These are phyloP conservation scores for Polymixis flavicincta DNA, from an alignment of 2,888 invertebrate genomes.

Conservation along the genomic window DNA sequence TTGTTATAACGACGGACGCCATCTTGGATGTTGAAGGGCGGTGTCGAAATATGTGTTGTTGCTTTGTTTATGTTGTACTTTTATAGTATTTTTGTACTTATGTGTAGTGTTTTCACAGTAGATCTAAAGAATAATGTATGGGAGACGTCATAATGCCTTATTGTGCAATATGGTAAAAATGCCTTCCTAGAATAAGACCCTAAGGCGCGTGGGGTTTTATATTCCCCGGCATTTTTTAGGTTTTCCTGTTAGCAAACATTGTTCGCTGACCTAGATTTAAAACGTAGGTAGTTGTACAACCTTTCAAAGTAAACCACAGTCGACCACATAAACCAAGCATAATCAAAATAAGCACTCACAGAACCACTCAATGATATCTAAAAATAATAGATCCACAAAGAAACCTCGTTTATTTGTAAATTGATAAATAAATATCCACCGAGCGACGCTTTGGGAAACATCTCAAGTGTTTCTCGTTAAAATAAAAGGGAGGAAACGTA, in stretches of 20 bases:
- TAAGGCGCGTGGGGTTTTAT: not conserved
- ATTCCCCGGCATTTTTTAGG: not conserved
- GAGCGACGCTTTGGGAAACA: slow-evolving; percentile 56
- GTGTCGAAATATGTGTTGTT: slow-evolving; percentile 29
- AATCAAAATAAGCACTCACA: slow-evolving; percentile 39
- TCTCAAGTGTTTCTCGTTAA: slow-evolving; percentile 78
- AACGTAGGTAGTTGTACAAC: not conserved
- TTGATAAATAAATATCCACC: slow-evolving; percentile 63
- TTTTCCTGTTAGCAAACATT: not conserved
- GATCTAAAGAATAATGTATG: not conserved
- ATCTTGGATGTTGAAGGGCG: slow-evolving; percentile 38
- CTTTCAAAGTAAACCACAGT: not conserved
- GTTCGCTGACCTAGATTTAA: not conserved
- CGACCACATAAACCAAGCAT: slow-evolving; percentile 1
- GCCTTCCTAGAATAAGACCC: not conserved
- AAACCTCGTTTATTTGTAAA: slow-evolving; percentile 60
- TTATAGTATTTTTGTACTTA: not conserved
- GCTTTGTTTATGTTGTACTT: slow-evolving; percentile 27
- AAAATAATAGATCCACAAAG: slow-evolving; percentile 43
- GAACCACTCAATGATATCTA: slow-evolving; percentile 26
- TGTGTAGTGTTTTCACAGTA: not conserved
- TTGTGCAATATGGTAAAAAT: not conserved
- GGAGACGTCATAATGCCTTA: not conserved
- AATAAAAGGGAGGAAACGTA: slow-evolving; percentile 74
- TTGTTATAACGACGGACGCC: slow-evolving; percentile 30